Base-by-base conservation (phyloP, 2,113 vertebrate species). In the Xiphias gladius region DNA sequence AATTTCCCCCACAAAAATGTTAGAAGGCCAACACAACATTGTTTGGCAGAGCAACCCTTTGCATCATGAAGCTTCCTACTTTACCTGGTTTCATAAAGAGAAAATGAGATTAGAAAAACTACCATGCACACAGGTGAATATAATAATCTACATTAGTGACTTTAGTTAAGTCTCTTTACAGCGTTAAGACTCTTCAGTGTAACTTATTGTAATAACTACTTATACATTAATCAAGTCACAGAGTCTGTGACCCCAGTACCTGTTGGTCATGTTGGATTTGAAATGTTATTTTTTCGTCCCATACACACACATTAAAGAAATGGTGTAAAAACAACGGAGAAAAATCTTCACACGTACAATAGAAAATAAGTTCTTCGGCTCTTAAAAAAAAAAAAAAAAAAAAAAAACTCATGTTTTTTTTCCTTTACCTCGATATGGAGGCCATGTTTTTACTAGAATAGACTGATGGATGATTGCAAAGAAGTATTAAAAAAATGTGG, bases 341-440 rank as follows among this genome's bases (percentile, higher is more conserved):
- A 39, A 57, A 20, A 75, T 70, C 66, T 80, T 73, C 61, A 75
- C 57, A 82, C 58, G 73, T 72, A 78, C 3, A 41, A 81, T 83
- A 92, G 55, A 91, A 86, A 86, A 86, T 63, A 75, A 13, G 24
- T 83, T 86, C 26, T 75, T 76, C 11, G 9, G 66, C 62, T 58
- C 35, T 78, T 6, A 57, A 57, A 26, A 57, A 24, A 57, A 57
- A 41, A n/a, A 17, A 1, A 41, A 26, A 57, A 57, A 26, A 58
- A 26, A 58, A 58, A 43, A n/a, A 19, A 1, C 16, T 61, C 30
- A 66, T 19, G 57, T 73, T 22, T 64, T 16, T 52, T 62, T 71
- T 79, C 73, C 0, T 77, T 76, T 48, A 65, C 73, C 58, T 73
- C 63, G 37, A 6, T 0, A 41, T 17, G 14, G 52, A 90, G 76